Evolutionary conservation across 2,797 vertebrate species (phyloP).

Genomic region (Lepilemur ruficaudatus): DNA sequence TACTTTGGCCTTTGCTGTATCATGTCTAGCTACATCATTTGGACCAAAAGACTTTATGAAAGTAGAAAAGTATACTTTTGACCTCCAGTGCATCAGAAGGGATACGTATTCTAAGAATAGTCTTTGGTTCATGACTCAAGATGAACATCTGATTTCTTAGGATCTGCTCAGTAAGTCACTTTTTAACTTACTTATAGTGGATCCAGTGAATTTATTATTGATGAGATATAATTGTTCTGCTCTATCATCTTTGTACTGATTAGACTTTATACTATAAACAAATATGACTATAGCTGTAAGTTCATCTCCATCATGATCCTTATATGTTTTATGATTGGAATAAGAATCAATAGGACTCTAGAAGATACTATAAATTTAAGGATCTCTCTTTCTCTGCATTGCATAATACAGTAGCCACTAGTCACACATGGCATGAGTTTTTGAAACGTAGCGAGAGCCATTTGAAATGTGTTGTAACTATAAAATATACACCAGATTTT

Average conservation of each 20-base stretch:
- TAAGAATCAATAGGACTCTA: neutral
- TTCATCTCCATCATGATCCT: slow-evolving; percentile 8
- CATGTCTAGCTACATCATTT: neutral
- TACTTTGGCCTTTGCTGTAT: neutral
- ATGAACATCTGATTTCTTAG: neutral
- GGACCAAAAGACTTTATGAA: neutral
- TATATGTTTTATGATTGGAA: slow-evolving; percentile 13
- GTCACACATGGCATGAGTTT: neutral
- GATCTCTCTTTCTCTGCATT: neutral
- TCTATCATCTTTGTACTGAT: slow-evolving; percentile 22
- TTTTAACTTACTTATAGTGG: neutral
- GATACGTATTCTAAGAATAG: neutral
- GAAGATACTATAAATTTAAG: neutral
- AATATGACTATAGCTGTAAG: neutral
- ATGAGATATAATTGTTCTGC: neutral
- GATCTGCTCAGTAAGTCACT: neutral
- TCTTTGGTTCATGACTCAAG: slow-evolving; percentile 2
- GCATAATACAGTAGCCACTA: neutral
- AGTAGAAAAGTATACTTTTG: neutral
- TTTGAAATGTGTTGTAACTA: neutral
- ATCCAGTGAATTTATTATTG: neutral
- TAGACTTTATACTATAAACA: neutral
- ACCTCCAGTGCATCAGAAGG: neutral
- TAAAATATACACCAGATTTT: neutral
- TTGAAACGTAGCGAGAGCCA: neutral